These are phyloP conservation scores for Ficedula albicollis DNA, from an alignment of 2,797 vertebrate genomes.

Conservation along the genomic window DNA sequence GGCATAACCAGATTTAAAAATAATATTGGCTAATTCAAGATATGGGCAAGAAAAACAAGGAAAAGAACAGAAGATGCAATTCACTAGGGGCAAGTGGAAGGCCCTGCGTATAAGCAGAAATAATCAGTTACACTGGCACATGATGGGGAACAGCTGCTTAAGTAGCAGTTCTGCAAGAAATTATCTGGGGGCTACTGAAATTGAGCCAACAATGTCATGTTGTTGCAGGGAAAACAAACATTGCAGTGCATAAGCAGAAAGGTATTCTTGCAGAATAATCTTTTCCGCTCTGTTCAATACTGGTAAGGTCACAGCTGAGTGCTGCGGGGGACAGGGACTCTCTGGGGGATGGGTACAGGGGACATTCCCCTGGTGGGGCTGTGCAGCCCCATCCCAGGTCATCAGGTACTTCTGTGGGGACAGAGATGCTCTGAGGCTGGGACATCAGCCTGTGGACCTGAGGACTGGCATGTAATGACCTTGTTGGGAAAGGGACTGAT, in stretches of 20 bases:
- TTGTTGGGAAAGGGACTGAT: not conserved
- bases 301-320: not conserved
- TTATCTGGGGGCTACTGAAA: constrained; percentile 25
- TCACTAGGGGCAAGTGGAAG: not conserved
- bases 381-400: not conserved
- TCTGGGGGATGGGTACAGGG: not conserved
- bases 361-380: rapidly evolving
- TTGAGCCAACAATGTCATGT: constrained; percentile 2
- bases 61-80: constrained; percentile 11
- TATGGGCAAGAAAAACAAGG: not conserved
- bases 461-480: not conserved
- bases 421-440: not conserved
- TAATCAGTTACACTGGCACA: not conserved
- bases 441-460: not conserved
- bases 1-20: not conserved
- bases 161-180: constrained; percentile 46
- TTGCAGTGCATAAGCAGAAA: not conserved
- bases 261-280: not conserved
- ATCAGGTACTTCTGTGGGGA: not conserved
- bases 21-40: not conserved
- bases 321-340: not conserved
- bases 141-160: constrained; percentile 39
- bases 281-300: not conserved
- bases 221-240: constrained; percentile 36
- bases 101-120: not conserved